A percentile compares a stretch with the other conserved stretches of the same genome.
These are phyloP conservation scores for Melipona beecheii DNA, from an alignment of 2,888 invertebrate genomes.

Conservation along the genomic window DNA sequence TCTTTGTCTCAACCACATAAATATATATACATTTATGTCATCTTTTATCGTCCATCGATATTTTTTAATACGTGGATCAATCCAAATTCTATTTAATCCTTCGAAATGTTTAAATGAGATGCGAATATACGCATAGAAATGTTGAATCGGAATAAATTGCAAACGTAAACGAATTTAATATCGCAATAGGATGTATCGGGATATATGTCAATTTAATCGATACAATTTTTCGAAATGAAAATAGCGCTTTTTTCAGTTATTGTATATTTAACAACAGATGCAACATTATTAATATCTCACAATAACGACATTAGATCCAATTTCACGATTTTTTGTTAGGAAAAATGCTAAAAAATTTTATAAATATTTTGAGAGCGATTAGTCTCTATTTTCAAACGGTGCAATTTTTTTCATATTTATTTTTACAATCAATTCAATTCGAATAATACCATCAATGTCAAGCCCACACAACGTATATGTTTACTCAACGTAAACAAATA, in stretches of 20 bases:
- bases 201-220: background rate
- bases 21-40: background rate
- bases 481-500: slow-evolving; percentile 38
- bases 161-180: background rate
- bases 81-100: background rate
- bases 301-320: too few relatives aligned
- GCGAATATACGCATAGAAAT: background rate
- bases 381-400: too few relatives aligned
- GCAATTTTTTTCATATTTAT: slow-evolving; percentile 1
- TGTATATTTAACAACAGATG: background rate
- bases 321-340: background rate
- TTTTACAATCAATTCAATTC: slow-evolving; percentile 30
- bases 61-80: background rate
- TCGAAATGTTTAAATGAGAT: background rate
- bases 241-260: too few relatives aligned
- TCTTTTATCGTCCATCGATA: background rate
- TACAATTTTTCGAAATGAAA: background rate
- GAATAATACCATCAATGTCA: slow-evolving; percentile 14
- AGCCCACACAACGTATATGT: slow-evolving; percentile 15
- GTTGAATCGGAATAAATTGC: background rate
- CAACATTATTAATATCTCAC: background rate
- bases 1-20: background rate
- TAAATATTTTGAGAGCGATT: background rate
- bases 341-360: background rate
- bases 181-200: background rate